Base-by-base conservation (phyloP, 2,888 invertebrate genomes). In the Heliconius sara region DNA sequence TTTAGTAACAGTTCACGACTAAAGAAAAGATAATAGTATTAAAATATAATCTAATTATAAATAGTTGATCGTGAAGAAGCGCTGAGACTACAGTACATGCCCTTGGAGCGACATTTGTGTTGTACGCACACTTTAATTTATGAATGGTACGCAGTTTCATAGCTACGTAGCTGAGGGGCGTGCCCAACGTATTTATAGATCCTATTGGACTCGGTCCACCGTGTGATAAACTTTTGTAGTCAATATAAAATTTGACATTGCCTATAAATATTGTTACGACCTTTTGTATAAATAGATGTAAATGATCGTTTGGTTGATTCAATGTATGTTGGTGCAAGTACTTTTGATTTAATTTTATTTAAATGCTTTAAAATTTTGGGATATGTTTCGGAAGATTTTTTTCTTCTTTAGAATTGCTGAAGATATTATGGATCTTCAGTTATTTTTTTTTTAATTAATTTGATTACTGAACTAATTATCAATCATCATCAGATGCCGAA, bases 141-240 rank as follows among this genome's bases (percentile, higher is more conserved):
- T 94, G 93, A 94, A 94, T 93, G 93, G 89, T 85, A 86, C 89
- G 85, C 88, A 87, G 85, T 84, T 87, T 85, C 88, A 88, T 88
- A 88, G 88, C 88, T 87, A 92, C 90, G 87, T 84, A 80, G 85
- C 82, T 86, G 85, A 89, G 88, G 88, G 90, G 91, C 89, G 91
- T 89, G 90, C 86, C 87, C 85, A 84, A 84, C 82, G 83, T 89
- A 88, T 87, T 86, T 87, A 88, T 89, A 87, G 84, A 84, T 80
- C 76, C 66, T 83, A 81, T 85, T 84, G 85, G 84, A 84, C 80
- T 77, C 81, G 78, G 83, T 83, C 85, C 85, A 84, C 83, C 71
- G 71, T 78, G 80, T 78, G 78, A 84, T 81, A 80, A 83, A 82
- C 79, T 81, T 80, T 77, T 82, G 79, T 83, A 70, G 80, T 68